Conservation (phyloP, 2,888 invertebrate genomes). For the Xylocampa areola region DNA sequence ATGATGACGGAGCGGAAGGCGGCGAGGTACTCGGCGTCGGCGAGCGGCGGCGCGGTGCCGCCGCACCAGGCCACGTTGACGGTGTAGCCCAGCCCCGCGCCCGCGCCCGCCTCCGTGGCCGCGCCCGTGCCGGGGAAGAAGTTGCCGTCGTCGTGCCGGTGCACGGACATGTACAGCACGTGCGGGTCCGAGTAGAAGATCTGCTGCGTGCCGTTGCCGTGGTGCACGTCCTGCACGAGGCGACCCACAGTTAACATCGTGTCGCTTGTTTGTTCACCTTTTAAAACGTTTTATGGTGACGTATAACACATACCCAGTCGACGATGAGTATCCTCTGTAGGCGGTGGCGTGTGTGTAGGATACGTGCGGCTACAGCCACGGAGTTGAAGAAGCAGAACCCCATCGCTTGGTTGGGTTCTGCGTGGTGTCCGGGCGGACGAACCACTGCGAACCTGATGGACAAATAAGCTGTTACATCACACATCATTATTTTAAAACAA, state of each 20-base stretch:
- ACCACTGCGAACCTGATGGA: conserved; percentile 97
- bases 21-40: conserved; percentile 98
- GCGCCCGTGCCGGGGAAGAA: conserved; percentile 99
- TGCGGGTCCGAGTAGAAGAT: conserved; percentile 98
- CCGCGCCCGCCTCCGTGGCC: conserved; percentile 97
- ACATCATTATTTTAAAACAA: no score
- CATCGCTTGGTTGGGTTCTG: conserved; percentile 99
- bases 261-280: no score
- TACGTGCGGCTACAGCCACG: conserved; percentile 97
- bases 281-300: no score
- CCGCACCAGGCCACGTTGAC: conserved; percentile 99
- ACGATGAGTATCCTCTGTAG: conserved; percentile 97
- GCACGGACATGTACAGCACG: conserved; percentile 98
- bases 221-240: conserved; percentile 98
- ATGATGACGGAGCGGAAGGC: conserved; percentile 98
- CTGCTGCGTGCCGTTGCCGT: conserved; percentile 99
- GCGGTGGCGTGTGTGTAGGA: conserved; percentile 95
- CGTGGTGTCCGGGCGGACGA: conserved; percentile 98
- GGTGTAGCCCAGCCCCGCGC: conserved; percentile 97
- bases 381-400: conserved; percentile 99
- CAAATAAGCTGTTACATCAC: not conserved
- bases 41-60: conserved; percentile 96
- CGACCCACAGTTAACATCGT: no score
- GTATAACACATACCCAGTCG: conserved; percentile 94
- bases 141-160: conserved; percentile 99